Evolutionary conservation across 2,888 invertebrate genomes (phyloP).

Genomic region (Ectropis crepuscularia): DNA sequence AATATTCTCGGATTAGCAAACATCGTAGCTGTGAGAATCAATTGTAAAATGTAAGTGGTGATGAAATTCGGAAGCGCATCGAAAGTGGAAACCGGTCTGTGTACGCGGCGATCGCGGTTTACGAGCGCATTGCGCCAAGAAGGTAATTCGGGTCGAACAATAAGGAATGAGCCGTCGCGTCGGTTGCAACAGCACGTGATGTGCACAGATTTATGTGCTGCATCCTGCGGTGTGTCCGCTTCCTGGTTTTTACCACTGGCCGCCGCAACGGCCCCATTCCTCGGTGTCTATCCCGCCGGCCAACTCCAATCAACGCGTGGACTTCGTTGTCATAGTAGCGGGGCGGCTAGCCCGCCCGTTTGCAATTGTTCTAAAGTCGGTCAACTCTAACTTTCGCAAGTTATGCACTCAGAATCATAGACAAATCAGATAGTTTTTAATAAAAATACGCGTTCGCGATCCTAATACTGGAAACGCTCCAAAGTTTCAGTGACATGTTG

Average conservation of each 20-base stretch:
- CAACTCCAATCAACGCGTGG: too few relatives aligned
- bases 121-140: slow-evolving; percentile 22
- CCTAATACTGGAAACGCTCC: too few relatives aligned
- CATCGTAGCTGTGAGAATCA: slow-evolving; percentile 27
- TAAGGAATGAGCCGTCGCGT: slow-evolving; percentile 36
- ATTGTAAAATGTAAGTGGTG: slow-evolving; percentile 13
- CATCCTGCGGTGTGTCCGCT: slow-evolving; percentile 34
- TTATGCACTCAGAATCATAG: too few relatives aligned
- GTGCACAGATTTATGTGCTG: slow-evolving; percentile 35
- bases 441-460: too few relatives aligned
- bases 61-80: slow-evolving; percentile 32
- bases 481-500: too few relatives aligned
- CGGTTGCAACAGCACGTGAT: slow-evolving; percentile 28
- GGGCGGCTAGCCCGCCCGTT: too few relatives aligned
- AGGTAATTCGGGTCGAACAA: slow-evolving; percentile 37
- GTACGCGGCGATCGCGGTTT: slow-evolving; percentile 27
- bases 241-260: slow-evolving; percentile 15
- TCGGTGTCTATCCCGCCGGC: too few relatives aligned
- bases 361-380: too few relatives aligned
- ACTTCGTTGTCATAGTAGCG: too few relatives aligned
- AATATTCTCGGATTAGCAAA: slow-evolving; percentile 13
- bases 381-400: too few relatives aligned
- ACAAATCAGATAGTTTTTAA: too few relatives aligned
- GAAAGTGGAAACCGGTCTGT: slow-evolving; percentile 22
- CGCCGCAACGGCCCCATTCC: neutral